phyloP scores from a whole-genome alignment of 2,797 vertebrate genomes.

The Halcyon leucocephala region DNA sequence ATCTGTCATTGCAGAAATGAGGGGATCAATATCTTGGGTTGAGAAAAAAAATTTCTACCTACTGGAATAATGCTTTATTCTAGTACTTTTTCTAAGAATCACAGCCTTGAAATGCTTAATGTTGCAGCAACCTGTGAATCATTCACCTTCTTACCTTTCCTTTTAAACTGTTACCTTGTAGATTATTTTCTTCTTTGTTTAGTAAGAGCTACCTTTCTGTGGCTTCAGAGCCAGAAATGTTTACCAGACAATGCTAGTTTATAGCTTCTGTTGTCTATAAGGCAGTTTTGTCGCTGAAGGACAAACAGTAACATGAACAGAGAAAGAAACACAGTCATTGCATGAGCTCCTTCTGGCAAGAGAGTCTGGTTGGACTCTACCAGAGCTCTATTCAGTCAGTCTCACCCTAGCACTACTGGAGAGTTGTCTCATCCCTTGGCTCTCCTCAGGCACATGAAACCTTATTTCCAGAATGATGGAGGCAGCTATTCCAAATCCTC shows the following conservation, averaged over 20 bases:
- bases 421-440: not conserved
- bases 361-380: not conserved
- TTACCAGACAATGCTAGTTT: not conserved
- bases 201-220: not conserved
- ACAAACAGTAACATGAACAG: fast-evolving
- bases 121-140: not conserved
- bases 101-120: not conserved
- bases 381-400: not conserved
- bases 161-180: not conserved
- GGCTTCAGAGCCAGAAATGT: not conserved
- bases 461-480: not conserved
- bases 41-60: not conserved
- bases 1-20: not conserved
- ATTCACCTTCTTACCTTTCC: not conserved
- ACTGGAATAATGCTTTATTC: not conserved
- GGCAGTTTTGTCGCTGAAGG: not conserved
- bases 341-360: not conserved
- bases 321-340: not conserved
- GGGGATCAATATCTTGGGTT: fast-evolving
- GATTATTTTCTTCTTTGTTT: not conserved
- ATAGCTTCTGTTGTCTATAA: not conserved
- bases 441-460: not conserved
- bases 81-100: not conserved
- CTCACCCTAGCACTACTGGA: not conserved
- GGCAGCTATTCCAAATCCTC: not conserved